These are phyloP conservation scores for Eremobia ochroleuca DNA, from an alignment of 2,888 invertebrate species.

Conservation along the genomic window DNA sequence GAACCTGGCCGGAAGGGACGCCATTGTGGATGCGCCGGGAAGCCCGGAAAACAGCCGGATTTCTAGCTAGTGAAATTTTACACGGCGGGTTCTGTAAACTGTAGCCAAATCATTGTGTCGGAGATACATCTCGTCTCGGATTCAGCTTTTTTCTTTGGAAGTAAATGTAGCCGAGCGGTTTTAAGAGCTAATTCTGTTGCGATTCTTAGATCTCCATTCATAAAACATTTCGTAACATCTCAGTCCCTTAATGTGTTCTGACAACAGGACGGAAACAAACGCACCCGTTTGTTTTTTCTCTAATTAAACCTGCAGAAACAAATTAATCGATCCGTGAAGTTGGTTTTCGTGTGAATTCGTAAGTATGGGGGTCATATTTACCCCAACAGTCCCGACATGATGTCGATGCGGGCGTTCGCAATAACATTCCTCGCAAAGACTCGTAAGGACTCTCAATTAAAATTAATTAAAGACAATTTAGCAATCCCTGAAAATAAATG, in stretches of 20 bases:
- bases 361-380: slow-evolving; percentile 83
- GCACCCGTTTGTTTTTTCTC: slow-evolving; percentile 73
- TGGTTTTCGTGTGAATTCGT: slow-evolving; percentile 80
- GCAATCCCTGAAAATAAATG: slow-evolving; percentile 87
- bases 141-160: slow-evolving; percentile 81
- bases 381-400: slow-evolving; percentile 71
- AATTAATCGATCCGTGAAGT: slow-evolving; percentile 70
- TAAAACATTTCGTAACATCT: slow-evolving; percentile 80
- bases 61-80: slow-evolving; percentile 89
- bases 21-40: slow-evolving; percentile 90
- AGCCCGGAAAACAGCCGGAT: slow-evolving; percentile 89
- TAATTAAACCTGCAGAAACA: slow-evolving; percentile 73
- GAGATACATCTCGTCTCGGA: slow-evolving; percentile 72
- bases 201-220: slow-evolving; percentile 73
- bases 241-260: slow-evolving; percentile 72
- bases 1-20: slow-evolving; percentile 90
- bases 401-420: slow-evolving; percentile 87
- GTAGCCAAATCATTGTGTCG: slow-evolving; percentile 80
- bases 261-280: slow-evolving; percentile 76
- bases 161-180: slow-evolving; percentile 79
- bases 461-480: slow-evolving; percentile 91
- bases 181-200: slow-evolving; percentile 76
- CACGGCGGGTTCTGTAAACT: slow-evolving; percentile 76
- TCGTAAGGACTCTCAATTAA: slow-evolving; percentile 88
- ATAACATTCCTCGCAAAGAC: slow-evolving; percentile 85